phyloP scores from a whole-genome alignment of 23 tunicate genomes.

The Styela plicata region DNA sequence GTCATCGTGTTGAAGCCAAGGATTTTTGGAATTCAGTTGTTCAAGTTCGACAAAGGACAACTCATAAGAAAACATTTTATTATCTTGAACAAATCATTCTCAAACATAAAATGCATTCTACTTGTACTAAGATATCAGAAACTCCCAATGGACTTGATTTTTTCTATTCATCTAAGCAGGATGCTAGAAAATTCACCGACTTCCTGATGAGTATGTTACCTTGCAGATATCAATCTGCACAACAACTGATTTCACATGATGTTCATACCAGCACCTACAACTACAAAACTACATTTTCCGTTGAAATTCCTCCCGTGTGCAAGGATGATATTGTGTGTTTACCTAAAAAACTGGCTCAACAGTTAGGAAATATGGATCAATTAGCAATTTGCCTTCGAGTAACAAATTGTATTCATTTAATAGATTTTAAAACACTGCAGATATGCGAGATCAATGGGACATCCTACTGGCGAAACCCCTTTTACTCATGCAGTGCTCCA shows the following conservation, averaged over 20 bases:
- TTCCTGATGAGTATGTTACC: slow-evolving; percentile 66
- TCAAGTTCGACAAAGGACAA: slow-evolving; percentile 85
- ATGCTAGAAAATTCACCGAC: slow-evolving; percentile 82
- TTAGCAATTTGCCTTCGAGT: slow-evolving; percentile 84
- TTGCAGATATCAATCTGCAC: slow-evolving; percentile 79
- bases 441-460: slow-evolving; percentile 73
- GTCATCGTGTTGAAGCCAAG: slow-evolving; percentile 98
- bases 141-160: slow-evolving; percentile 86
- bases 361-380: slow-evolving; percentile 90
- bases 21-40: slow-evolving; percentile 96
- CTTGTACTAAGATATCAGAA: slow-evolving; percentile 66
- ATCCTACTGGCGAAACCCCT: slow-evolving; percentile 75
- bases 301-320: slow-evolving; percentile 93
- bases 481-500: slow-evolving; percentile 49
- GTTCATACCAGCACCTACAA: slow-evolving; percentile 77
- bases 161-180: slow-evolving; percentile 70
- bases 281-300: slow-evolving; percentile 82
- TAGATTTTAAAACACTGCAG: slow-evolving; percentile 86
- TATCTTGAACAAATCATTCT: slow-evolving; percentile 92
- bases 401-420: slow-evolving; percentile 84
- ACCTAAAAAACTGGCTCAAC: slow-evolving; percentile 82
- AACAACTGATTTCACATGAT: slow-evolving; percentile 89
- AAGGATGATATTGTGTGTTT: slow-evolving; percentile 94
- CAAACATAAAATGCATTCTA: slow-evolving; percentile 82
- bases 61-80: slow-evolving; percentile 80